Evolutionary conservation across 2,113 vertebrate species (phyloP).

Genomic region (Otocyon megalotis): DNA sequence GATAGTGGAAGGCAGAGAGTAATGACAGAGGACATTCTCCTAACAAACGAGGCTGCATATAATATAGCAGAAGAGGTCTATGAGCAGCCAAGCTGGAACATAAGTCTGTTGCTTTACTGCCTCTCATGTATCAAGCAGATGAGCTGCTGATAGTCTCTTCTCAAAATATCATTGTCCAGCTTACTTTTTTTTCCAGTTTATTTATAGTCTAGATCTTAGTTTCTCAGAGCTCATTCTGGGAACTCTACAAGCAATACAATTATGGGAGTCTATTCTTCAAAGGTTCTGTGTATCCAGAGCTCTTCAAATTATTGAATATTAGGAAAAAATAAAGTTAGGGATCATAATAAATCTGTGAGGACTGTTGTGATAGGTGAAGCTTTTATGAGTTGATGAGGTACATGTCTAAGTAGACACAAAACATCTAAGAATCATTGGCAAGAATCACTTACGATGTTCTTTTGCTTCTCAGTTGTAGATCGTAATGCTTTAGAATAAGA

Average conservation of each 20-base stretch:
- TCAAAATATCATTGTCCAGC: background rate
- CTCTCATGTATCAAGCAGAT: background rate
- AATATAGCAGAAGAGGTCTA: background rate
- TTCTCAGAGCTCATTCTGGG: conserved; percentile 30
- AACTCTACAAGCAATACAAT: conserved; percentile 32
- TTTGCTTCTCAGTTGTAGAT: background rate
- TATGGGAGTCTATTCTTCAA: background rate
- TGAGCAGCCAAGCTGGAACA: background rate
- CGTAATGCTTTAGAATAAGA: background rate
- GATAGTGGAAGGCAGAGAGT: background rate
- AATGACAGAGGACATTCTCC: background rate
- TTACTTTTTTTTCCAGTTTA: background rate
- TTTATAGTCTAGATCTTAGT: conserved; percentile 38
- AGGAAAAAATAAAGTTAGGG: background rate
- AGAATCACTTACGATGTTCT: background rate
- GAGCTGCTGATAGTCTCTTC: conserved; percentile 6
- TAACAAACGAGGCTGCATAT: background rate
- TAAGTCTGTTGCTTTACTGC: background rate
- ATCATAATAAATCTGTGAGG: background rate
- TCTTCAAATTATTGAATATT: background rate
- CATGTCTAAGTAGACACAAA: background rate
- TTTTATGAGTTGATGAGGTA: background rate
- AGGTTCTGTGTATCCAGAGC: background rate
- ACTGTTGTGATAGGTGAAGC: background rate
- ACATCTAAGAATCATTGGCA: background rate